Evolutionary conservation across 1,140 invertebrate genomes (phyloP).

Genomic region (Dendrolimus punctatus): DNA sequence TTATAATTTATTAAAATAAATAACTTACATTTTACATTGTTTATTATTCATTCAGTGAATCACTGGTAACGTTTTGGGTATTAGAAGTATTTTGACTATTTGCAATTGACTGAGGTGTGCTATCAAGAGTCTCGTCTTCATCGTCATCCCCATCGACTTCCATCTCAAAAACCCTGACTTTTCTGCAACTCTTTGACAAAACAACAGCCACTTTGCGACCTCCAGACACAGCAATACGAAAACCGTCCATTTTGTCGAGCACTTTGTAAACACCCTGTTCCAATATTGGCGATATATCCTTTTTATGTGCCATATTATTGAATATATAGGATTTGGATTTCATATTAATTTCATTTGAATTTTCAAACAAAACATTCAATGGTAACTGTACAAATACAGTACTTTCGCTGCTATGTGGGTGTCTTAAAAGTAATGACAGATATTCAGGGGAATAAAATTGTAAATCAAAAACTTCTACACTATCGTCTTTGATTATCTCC

Average conservation of each 20-base stretch:
- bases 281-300: slow-evolving; percentile 66
- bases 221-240: slow-evolving; percentile 87
- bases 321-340: slow-evolving; percentile 68
- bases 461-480: slow-evolving; percentile 74
- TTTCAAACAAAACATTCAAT: slow-evolving; percentile 63
- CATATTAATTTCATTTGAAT: slow-evolving; percentile 60
- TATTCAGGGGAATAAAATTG: slow-evolving; percentile 88
- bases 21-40: not conserved
- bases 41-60: slow-evolving; percentile 24
- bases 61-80: slow-evolving; percentile 17
- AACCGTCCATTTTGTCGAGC: slow-evolving; percentile 83
- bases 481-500: slow-evolving; percentile 17
- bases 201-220: slow-evolving; percentile 90
- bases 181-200: slow-evolving; percentile 83
- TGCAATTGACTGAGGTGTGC: slow-evolving; percentile 51
- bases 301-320: slow-evolving; percentile 60
- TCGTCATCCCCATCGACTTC: slow-evolving; percentile 93
- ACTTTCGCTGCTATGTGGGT: slow-evolving; percentile 66
- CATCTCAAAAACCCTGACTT: slow-evolving; percentile 92
- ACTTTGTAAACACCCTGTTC: slow-evolving; percentile 71
- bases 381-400: slow-evolving; percentile 80
- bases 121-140: slow-evolving; percentile 77
- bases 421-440: slow-evolving; percentile 82
- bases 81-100: slow-evolving; percentile 26
- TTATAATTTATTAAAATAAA: too few relatives aligned